These are phyloP conservation scores for Drosophila persimilis DNA, from an alignment of 1,140 invertebrate species.

Conservation along the genomic window DNA sequence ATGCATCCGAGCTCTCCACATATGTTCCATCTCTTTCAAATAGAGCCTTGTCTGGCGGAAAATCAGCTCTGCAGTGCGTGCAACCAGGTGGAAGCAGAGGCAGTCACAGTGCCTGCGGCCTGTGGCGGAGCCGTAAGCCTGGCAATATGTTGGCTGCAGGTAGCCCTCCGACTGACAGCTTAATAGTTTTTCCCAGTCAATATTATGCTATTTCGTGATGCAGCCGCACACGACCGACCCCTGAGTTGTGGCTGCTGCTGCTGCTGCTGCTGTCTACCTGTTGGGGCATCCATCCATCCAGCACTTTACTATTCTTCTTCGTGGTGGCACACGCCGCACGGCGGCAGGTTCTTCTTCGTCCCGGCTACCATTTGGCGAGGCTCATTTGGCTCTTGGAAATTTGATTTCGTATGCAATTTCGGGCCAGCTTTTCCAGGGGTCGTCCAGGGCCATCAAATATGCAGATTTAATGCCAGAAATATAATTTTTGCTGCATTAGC, in stretches of 20 bases:
- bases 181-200: conserved; percentile 74
- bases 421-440: conserved; percentile 43
- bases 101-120: background rate
- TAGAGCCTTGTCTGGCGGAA: too few relatives aligned
- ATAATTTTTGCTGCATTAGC: conserved; percentile 72
- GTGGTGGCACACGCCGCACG: too few relatives aligned
- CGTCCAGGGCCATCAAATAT: conserved; percentile 46
- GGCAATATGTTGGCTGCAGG: conserved; percentile 2
- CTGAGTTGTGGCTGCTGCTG: conserved; percentile 2
- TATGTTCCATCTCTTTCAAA: too few relatives aligned
- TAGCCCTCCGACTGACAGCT: conserved; percentile 62
- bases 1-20: too few relatives aligned
- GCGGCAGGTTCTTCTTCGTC: background rate
- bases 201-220: conserved; percentile 70
- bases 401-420: conserved; percentile 75
- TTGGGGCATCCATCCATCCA: too few relatives aligned
- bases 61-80: too few relatives aligned
- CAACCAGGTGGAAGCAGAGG: too few relatives aligned
- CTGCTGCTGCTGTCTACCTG: background rate
- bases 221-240: conserved; percentile 37
- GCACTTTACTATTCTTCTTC: too few relatives aligned
- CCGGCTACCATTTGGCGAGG: conserved; percentile 36
- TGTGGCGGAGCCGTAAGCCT: conserved; percentile 1
- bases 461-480: conserved; percentile 61
- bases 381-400: conserved; percentile 72